phyloP scores from a whole-genome alignment of 2,888 invertebrate species.

The Ametastegia equiseti region DNA sequence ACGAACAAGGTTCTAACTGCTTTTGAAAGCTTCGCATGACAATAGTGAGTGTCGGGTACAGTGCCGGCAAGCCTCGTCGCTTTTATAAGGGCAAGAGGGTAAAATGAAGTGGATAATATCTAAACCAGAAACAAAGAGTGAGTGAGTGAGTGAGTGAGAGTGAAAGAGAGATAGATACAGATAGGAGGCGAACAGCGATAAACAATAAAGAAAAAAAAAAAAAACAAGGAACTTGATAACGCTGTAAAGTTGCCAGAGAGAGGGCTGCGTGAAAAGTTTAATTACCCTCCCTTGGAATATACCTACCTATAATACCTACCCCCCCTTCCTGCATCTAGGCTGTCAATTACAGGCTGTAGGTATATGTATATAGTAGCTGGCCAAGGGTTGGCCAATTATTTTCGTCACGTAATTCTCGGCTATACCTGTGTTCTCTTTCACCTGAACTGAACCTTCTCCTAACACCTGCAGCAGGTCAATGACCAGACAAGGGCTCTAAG shows the following conservation, averaged over 20 bases:
- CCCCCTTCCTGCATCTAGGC: neutral
- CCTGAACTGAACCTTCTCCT: neutral
- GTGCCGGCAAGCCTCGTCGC: neutral
- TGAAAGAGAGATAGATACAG: neutral
- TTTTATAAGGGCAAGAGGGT: conserved; percentile 22
- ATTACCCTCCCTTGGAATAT: neutral
- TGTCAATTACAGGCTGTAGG: conserved; percentile 29
- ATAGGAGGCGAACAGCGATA: too few species aligned
- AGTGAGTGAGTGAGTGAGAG: neutral
- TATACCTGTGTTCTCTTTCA: neutral
- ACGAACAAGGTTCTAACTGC: conserved; percentile 14
- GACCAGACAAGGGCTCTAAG: conserved; percentile 28
- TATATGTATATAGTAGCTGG: too few species aligned
- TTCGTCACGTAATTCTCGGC: conserved; percentile 34
- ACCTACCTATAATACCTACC: neutral
- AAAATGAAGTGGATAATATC: conserved; percentile 24
- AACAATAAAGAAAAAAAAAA: neutral
- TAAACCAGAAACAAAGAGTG: neutral
- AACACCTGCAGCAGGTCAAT: conserved; percentile 15
- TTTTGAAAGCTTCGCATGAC: conserved; percentile 36
- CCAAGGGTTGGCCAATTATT: conserved; percentile 21
- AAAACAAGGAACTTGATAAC: neutral
- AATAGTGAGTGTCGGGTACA: conserved; percentile 30
- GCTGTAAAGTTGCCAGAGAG: neutral
- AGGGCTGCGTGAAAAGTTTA: conserved; percentile 18